Evolutionary conservation across 1,140 invertebrate species (phyloP), one percentile per base, ranked within the genome.

Genomic region (Neocloeon triangulifer): DNA sequence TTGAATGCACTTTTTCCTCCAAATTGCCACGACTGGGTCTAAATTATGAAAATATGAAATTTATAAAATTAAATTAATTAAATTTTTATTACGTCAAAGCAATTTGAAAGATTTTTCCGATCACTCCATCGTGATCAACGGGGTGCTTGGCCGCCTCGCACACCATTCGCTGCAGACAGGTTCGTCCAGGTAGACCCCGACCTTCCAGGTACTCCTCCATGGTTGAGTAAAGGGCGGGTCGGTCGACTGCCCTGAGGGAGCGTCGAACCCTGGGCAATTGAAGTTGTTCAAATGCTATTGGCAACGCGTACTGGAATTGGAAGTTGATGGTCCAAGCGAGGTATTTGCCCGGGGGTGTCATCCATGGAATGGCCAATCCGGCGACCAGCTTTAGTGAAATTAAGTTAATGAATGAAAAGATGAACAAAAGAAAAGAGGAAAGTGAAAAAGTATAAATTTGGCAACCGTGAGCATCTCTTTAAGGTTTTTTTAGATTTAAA

Each of bases 31-130:
- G n/a, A n/a, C n/a, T n/a, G n/a, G n/a, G n/a, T n/a, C n/a, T n/a
- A n/a, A n/a, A n/a, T n/a, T n/a, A n/a, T n/a, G n/a, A n/a, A n/a
- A n/a, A n/a, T n/a, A n/a, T n/a, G n/a, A n/a, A n/a, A n/a, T n/a
- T n/a, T n/a, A n/a, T n/a, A n/a, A n/a, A n/a, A n/a, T n/a, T n/a
- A n/a, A n/a, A n/a, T n/a, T n/a, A n/a, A n/a, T n/a, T n/a, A n/a
- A n/a, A n/a, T n/a, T n/a, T n/a, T n/a, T n/a, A 62, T 65, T 54
- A 70, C 67, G 71, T 70, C 41, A 79, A 58, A 37, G 77, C 46
- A 39, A 69, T 58, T 44, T 73, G 69, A 16, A 73, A 48, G 36
- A 78, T 53, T 57, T 77, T 66, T n/a, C 65, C 66, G 37, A 70
- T 49, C 32, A 78, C 54, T 14, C 72, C 69, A 40, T 63, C 55